phyloP scores from a whole-genome alignment of 2,113 vertebrate genomes.

The Thomomys bottae region DNA sequence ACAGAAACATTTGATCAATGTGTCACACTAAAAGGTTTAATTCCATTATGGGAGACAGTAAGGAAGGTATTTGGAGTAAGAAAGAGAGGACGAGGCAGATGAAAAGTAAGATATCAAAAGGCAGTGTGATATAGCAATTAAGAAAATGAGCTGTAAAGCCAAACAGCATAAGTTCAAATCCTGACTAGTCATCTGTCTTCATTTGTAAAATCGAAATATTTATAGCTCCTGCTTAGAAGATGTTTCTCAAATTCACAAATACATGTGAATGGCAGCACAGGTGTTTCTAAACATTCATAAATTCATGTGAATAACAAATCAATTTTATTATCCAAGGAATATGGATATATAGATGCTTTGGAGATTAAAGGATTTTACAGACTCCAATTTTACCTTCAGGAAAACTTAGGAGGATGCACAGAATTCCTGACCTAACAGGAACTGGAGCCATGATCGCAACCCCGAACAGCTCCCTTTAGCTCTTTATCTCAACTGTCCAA shows the following conservation, averaged over 20 bases:
- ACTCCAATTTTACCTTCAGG: constrained; percentile 1
- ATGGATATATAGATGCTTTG: not conserved
- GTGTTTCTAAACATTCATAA: not conserved
- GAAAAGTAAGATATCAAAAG: not conserved
- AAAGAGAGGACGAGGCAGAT: not conserved
- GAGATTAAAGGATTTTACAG: not conserved
- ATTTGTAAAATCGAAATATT: not conserved
- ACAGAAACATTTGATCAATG: constrained; percentile 12
- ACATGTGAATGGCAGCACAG: not conserved
- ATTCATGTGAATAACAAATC: not conserved
- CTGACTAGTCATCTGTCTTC: not conserved
- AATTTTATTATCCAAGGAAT: not conserved
- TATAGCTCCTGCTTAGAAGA: not conserved
- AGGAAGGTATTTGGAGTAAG: not conserved
- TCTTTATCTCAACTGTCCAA: not conserved
- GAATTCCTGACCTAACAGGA: not conserved
- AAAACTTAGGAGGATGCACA: constrained; percentile 4
- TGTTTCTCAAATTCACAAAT: constrained; percentile 11
- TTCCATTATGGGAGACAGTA: not conserved
- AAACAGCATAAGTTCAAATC: not conserved
- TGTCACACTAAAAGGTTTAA: not conserved
- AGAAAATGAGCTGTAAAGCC: not conserved
- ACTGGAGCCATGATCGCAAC: not conserved
- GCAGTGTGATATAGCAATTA: not conserved
- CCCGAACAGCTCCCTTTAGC: not conserved